These are phyloP conservation scores for Epinotia nisella DNA, from an alignment of 2,888 invertebrate genomes.

Conservation along the genomic window DNA sequence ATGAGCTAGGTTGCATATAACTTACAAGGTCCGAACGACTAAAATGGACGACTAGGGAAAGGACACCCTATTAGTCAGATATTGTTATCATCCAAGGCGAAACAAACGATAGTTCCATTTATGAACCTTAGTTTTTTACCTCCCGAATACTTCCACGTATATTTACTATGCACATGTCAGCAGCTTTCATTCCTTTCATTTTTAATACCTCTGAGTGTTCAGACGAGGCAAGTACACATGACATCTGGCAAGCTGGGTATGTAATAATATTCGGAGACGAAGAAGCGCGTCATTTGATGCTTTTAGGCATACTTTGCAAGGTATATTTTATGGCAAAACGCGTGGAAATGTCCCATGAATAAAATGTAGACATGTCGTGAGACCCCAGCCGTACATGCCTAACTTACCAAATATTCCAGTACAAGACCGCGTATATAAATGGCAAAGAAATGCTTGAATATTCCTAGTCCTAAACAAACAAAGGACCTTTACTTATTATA, in stretches of 20 bases:
- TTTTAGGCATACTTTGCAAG: constrained; percentile 43
- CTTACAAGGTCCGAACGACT: background rate
- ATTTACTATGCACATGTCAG: constrained; percentile 25
- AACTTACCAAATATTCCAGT: constrained; percentile 35
- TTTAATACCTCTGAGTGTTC: constrained; percentile 44
- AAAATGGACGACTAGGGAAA: background rate
- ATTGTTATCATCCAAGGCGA: background rate
- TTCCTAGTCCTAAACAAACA: constrained; percentile 37
- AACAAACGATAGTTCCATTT: background rate
- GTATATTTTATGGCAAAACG: constrained; percentile 39
- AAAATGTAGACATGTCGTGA: constrained; percentile 29
- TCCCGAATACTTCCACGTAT: constrained; percentile 8
- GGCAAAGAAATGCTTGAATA: constrained; percentile 28
- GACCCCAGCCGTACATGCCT: constrained; percentile 4
- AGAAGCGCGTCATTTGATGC: constrained; percentile 40
- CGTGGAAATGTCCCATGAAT: constrained; percentile 39
- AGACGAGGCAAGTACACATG: constrained; percentile 37
- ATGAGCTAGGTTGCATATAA: background rate
- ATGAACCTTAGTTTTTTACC: background rate
- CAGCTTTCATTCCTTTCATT: constrained; percentile 32
- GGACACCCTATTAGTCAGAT: background rate
- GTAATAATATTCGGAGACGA: constrained; percentile 42
- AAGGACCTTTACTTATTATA: constrained; percentile 38
- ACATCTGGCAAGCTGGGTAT: constrained; percentile 40
- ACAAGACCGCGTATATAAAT: constrained; percentile 24